Conservation (phyloP, 2,113 vertebrate species). For the Notarius lentiginosus region DNA sequence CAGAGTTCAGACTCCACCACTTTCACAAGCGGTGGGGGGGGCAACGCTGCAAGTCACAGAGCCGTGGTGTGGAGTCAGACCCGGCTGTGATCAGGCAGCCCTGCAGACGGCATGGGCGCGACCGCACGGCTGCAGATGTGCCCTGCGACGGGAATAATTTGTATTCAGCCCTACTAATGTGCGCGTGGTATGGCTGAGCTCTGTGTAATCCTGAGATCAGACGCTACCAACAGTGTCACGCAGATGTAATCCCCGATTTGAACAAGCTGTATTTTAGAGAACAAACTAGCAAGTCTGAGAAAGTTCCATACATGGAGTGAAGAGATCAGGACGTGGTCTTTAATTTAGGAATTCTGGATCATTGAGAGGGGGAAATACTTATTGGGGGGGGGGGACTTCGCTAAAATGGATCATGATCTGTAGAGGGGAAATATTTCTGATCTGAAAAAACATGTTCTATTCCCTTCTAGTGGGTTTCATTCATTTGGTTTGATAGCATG, state of each 20-base stretch:
- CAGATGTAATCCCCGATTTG: slow-evolving; percentile 53
- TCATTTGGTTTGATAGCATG: too few relatives aligned
- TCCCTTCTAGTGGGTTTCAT: too few relatives aligned
- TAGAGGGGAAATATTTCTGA: background rate
- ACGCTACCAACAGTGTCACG: slow-evolving; percentile 42
- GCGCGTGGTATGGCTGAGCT: slow-evolving; percentile 49
- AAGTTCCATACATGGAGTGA: slow-evolving; percentile 26
- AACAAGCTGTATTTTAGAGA: slow-evolving; percentile 38
- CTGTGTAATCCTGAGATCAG: slow-evolving; percentile 59
- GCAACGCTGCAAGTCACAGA: background rate
- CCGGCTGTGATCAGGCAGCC: background rate
- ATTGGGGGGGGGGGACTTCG: background rate
- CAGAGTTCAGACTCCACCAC: slow-evolving; percentile 41
- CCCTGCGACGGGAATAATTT: slow-evolving; percentile 54
- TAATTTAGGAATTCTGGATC: slow-evolving; percentile 13
- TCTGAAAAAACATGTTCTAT: too few relatives aligned
- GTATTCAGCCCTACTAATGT: slow-evolving; percentile 60
- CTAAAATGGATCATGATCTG: background rate
- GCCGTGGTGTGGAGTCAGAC: background rate
- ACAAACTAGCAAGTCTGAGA: slow-evolving; percentile 33
- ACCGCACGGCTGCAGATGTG: slow-evolving; percentile 29
- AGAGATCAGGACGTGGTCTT: slow-evolving; percentile 6
- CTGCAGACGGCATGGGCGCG: slow-evolving; percentile 6
- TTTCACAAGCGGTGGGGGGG: background rate
- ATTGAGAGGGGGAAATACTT: background rate